A percentile compares a stretch with the other conserved stretches of the same genome.
Conservation (phyloP, 2,888 invertebrate species). For the Agrochola litura region DNA sequence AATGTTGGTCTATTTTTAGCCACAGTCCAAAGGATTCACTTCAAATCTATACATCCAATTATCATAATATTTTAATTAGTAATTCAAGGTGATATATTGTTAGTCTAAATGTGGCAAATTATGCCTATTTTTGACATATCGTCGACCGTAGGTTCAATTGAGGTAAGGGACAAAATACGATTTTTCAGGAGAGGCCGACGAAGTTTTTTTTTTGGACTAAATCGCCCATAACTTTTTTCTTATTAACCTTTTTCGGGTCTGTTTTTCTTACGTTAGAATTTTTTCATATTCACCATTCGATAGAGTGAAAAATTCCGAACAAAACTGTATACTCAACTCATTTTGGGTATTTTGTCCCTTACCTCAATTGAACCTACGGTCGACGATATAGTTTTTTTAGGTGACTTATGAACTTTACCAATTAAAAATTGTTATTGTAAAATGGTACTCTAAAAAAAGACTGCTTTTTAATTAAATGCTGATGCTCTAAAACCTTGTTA, state of each 20-base stretch:
- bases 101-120: neutral
- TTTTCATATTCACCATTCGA: no score
- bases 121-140: neutral
- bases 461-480: neutral
- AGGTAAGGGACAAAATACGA: no score
- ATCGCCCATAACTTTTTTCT: no score
- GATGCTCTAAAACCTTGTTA: neutral
- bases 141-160: no score
- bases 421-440: neutral
- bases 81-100: slow-evolving; percentile 48
- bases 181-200: no score
- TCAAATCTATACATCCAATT: slow-evolving; percentile 51
- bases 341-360: no score
- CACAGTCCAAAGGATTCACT: slow-evolving; percentile 52
- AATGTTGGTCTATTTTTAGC: slow-evolving; percentile 19
- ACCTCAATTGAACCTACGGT: no score
- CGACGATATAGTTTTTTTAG: neutral
- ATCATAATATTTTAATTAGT: slow-evolving; percentile 39
- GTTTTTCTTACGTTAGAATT: no score
- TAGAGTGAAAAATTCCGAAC: no score
- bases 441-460: neutral
- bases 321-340: no score
- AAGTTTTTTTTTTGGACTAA: no score
- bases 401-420: neutral
- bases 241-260: no score